Evolutionary conservation across 2,888 invertebrate species (phyloP).

Genomic region (Trachelus stipa): DNA sequence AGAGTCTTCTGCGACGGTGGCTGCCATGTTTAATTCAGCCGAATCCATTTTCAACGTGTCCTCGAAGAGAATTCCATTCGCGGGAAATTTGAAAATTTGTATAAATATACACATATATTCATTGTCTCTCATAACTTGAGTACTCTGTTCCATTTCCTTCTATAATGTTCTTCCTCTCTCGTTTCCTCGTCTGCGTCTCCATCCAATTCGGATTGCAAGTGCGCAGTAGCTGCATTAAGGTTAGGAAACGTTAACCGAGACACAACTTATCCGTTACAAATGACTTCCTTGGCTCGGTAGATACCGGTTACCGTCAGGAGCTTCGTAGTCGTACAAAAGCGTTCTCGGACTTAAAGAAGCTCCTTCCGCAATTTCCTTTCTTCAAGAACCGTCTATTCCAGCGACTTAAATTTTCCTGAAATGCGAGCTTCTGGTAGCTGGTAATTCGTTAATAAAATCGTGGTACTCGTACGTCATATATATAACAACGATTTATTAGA

Average conservation of each 20-base stretch:
- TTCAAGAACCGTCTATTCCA: background rate
- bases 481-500: background rate
- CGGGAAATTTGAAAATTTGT: background rate
- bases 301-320: background rate
- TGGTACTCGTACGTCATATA: background rate
- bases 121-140: background rate
- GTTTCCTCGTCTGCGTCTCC: background rate
- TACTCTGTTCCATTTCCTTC: background rate
- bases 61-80: background rate
- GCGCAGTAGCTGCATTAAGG: background rate
- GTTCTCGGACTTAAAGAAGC: background rate
- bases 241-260: background rate
- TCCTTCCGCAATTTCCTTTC: background rate
- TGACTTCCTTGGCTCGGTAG: background rate
- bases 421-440: background rate
- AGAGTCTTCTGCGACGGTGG: background rate
- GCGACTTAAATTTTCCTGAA: background rate
- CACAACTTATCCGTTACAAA: background rate
- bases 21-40: background rate
- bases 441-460: background rate
- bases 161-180: background rate
- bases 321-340: background rate
- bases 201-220: background rate
- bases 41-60: background rate
- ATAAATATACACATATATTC: background rate